Conservation (phyloP, 2,888 invertebrate genomes). For the Marasmarcha lunaedactyla region DNA sequence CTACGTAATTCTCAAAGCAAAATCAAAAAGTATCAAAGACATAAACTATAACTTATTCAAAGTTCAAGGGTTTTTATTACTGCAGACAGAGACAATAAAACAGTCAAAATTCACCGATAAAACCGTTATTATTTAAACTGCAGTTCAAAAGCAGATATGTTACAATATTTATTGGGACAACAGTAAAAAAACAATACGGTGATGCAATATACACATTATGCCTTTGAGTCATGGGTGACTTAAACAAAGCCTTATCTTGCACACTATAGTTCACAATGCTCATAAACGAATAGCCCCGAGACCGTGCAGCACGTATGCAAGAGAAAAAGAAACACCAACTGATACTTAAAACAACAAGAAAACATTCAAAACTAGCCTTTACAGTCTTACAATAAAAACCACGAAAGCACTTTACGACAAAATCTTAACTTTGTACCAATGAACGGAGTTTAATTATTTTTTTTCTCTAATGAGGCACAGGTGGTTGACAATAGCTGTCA, state of each 20-base stretch:
- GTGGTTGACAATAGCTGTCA: slow-evolving; percentile 57
- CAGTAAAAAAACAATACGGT: neutral
- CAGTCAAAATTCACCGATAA: too few species aligned
- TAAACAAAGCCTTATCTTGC: slow-evolving; percentile 55
- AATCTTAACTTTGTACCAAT: slow-evolving; percentile 25
- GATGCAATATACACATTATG: neutral
- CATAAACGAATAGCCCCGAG: slow-evolving; percentile 53
- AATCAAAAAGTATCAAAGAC: too few species aligned
- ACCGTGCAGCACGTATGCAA: slow-evolving; percentile 33
- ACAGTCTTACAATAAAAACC: neutral
- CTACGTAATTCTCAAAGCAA: too few species aligned
- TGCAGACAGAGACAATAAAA: too few species aligned
- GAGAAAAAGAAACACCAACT: slow-evolving; percentile 15
- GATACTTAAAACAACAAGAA: neutral
- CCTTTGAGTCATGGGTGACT: slow-evolving; percentile 26
- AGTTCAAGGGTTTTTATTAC: too few species aligned
- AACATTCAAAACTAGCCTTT: slow-evolving; percentile 2
- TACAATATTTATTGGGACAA: neutral
- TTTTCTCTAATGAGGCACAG: slow-evolving; percentile 62
- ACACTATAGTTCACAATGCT: slow-evolving; percentile 60
- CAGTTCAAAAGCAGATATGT: too few species aligned
- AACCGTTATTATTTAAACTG: too few species aligned
- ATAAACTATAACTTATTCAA: too few species aligned
- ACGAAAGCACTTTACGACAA: neutral
- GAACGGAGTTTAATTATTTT: slow-evolving; percentile 51